phyloP scores from a whole-genome alignment of 2,797 vertebrate genomes.

The Meriones psammophilus region DNA sequence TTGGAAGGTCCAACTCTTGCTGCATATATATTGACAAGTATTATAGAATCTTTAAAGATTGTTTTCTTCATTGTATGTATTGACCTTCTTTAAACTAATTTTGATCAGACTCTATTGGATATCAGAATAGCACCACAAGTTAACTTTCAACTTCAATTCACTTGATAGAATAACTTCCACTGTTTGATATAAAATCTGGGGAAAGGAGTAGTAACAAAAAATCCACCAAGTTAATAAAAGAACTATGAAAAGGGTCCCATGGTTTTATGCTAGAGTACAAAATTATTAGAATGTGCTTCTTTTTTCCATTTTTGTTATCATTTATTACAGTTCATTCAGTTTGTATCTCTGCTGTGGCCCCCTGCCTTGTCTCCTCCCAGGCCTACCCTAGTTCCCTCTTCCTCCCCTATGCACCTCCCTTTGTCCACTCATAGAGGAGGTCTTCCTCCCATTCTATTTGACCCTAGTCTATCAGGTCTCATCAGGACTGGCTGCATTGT shows the following conservation, averaged over 20 bases:
- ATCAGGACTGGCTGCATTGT: no score
- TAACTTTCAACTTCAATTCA: not conserved
- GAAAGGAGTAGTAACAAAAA: not conserved
- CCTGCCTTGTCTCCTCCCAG: no score
- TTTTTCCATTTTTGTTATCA: not conserved
- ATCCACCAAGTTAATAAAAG: not conserved
- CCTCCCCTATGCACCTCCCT: no score
- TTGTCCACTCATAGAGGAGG: no score
- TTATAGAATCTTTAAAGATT: not conserved
- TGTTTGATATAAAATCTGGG: not conserved
- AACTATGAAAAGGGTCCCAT: not conserved
- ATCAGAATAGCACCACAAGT: not conserved
- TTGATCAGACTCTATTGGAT: not conserved
- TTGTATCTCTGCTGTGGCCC: no score
- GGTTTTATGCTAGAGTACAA: not conserved
- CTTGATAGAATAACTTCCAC: not conserved
- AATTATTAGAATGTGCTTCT: not conserved
- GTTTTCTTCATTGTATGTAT: not conserved
- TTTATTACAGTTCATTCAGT: no score
- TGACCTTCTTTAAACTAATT: not conserved
- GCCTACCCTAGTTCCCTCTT: no score
- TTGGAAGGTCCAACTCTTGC: not conserved
- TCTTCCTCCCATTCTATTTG: no score
- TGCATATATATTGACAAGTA: not conserved
- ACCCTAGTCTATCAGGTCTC: no score